phyloP scores from a whole-genome alignment of 2,113 vertebrate genomes.

The Puntigrus tetrazona region DNA sequence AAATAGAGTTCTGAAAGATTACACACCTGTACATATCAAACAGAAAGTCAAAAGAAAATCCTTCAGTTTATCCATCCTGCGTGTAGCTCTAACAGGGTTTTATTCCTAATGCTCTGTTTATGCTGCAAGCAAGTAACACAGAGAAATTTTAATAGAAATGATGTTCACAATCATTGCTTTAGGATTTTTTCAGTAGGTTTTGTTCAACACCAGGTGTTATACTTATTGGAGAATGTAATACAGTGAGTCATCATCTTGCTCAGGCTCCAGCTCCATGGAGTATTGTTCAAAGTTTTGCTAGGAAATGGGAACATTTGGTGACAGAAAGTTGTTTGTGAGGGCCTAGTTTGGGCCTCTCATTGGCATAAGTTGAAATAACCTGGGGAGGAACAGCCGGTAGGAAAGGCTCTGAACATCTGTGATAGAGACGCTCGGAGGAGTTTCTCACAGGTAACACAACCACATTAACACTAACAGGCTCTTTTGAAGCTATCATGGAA shows the following conservation, averaged over 20 bases:
- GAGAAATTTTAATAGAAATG: constrained; percentile 8
- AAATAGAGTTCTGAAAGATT: not conserved
- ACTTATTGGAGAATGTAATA: not conserved
- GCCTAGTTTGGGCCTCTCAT: constrained; percentile 30
- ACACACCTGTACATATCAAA: not conserved
- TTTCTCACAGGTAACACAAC: constrained; percentile 25
- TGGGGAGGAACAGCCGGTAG: constrained; percentile 43
- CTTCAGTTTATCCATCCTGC: not conserved
- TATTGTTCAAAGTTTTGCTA: constrained; percentile 46
- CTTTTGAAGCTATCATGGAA: constrained; percentile 31
- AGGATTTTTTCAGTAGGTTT: not conserved
- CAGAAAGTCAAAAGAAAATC: not conserved
- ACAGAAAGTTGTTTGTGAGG: constrained; percentile 21
- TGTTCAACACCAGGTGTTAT: constrained; percentile 15
- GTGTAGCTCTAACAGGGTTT: not conserved
- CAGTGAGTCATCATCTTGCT: constrained; percentile 18
- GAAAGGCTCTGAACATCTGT: constrained; percentile 50
- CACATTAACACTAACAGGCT: constrained; percentile 18
- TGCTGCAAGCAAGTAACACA: not conserved
- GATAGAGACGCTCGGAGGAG: constrained; percentile 24
- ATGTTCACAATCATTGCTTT: not conserved
- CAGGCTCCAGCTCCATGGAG: constrained; percentile 5
- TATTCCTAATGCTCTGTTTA: not conserved
- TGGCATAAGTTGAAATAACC: constrained; percentile 46
- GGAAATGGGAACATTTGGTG: constrained; percentile 35